These are phyloP conservation scores for Eretmocerus hayati DNA, from an alignment of 2,888 invertebrate species.

Conservation along the genomic window DNA sequence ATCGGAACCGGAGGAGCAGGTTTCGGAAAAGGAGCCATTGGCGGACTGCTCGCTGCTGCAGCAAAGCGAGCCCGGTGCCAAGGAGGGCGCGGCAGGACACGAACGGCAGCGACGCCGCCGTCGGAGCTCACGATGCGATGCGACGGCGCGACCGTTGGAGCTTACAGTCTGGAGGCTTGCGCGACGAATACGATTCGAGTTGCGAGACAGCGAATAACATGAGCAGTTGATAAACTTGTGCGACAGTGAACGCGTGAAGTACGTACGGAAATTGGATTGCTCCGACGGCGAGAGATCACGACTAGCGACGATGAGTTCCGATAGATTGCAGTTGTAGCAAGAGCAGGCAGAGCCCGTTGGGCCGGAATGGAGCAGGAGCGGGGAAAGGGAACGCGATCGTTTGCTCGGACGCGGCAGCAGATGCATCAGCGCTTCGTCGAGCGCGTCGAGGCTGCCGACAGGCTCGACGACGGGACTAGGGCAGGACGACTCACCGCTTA, in stretches of 20 bases:
- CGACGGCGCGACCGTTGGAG: not conserved
- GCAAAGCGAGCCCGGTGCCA: not conserved
- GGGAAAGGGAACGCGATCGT: conserved; percentile 35
- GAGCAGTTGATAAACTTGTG: conserved; percentile 38
- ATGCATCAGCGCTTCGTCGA: conserved; percentile 11
- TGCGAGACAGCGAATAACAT: conserved; percentile 31
- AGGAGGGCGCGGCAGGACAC: conserved; percentile 11
- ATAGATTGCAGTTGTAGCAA: conserved; percentile 41
- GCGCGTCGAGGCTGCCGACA: conserved; percentile 10
- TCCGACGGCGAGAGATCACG: conserved; percentile 35
- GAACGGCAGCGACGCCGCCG: not conserved
- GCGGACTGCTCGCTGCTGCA: not conserved
- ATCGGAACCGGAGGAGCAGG: not conserved
- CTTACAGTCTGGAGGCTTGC: not conserved
- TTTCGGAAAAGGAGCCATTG: conserved; percentile 2
- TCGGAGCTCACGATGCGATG: too few species aligned
- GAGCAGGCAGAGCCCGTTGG: conserved; percentile 22
- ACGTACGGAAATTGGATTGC: conserved; percentile 34
- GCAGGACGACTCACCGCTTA: conserved; percentile 38
- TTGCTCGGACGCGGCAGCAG: conserved; percentile 13
- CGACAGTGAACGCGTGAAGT: conserved; percentile 36
- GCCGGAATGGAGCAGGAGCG: too few species aligned
- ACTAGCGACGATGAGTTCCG: conserved; percentile 36
- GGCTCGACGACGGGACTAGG: not conserved
- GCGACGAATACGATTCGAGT: too few species aligned